phyloP scores from a whole-genome alignment of 2,113 vertebrate genomes.

The Vireo altiloquus region DNA sequence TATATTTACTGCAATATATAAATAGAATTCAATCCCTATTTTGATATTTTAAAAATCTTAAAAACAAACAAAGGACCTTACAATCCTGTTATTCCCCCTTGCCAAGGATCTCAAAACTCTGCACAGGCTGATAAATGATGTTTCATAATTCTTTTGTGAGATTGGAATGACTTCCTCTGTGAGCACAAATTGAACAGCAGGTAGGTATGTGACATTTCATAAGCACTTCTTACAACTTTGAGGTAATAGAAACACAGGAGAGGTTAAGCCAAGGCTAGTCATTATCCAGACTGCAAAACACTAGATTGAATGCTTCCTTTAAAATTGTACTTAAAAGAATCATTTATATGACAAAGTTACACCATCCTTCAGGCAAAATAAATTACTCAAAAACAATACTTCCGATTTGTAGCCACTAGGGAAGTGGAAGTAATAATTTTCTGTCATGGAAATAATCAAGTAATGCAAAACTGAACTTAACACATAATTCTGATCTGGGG shows the following conservation, averaged over 20 bases:
- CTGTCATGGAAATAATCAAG: neutral
- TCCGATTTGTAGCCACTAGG: neutral
- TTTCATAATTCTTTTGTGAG: neutral
- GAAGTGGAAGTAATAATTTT: neutral
- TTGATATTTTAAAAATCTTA: neutral
- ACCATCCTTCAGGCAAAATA: neutral
- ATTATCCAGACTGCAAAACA: neutral
- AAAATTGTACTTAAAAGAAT: neutral
- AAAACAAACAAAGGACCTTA: neutral
- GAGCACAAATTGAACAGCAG: neutral
- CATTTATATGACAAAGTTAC: neutral
- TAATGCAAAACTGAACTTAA: neutral
- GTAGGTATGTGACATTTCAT: neutral
- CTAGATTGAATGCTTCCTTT: neutral
- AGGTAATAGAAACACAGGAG: neutral
- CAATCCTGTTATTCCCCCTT: neutral
- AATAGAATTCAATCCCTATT: neutral
- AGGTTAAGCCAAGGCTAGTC: neutral
- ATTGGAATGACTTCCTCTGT: neutral
- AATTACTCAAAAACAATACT: neutral
- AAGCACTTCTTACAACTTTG: neutral
- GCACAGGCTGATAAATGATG: neutral
- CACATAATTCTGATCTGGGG: neutral
- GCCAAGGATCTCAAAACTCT: neutral
- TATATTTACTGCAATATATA: neutral